Conservation (phyloP, 2,888 invertebrate genomes). For the Dendrolimus houi region DNA sequence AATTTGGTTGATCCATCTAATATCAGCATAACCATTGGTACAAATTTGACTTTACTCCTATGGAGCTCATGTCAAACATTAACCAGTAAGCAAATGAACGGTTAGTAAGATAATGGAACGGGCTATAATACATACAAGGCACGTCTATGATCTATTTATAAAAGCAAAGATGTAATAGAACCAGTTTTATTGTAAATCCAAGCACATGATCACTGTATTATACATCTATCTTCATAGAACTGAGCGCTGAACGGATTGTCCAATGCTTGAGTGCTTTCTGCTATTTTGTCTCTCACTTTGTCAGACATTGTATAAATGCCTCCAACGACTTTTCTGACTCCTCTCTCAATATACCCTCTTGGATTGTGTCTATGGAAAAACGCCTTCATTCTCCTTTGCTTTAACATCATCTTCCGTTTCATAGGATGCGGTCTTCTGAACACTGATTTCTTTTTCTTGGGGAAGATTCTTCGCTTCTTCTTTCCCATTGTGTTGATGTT, state of each 20-base stretch:
- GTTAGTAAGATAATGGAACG: too few species aligned
- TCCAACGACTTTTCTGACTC: slow-evolving; percentile 40
- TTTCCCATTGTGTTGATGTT: slow-evolving; percentile 31
- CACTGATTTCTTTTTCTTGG: slow-evolving; percentile 42
- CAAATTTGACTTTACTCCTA: too few species aligned
- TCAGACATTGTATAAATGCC: slow-evolving; percentile 47
- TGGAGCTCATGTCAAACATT: too few species aligned
- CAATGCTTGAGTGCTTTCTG: slow-evolving; percentile 43
- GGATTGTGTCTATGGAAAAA: slow-evolving; percentile 48
- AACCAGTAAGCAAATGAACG: too few species aligned
- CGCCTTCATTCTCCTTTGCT: slow-evolving; percentile 41
- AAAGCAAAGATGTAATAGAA: too few species aligned
- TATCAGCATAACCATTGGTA: too few species aligned
- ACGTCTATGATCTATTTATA: too few species aligned
- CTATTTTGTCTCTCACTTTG: slow-evolving; percentile 47
- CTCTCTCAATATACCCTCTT: slow-evolving; percentile 24
- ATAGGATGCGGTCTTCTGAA: slow-evolving; percentile 53
- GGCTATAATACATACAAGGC: too few species aligned
- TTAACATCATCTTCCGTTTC: slow-evolving; percentile 40
- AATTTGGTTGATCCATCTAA: too few species aligned
- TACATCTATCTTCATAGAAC: slow-evolving; percentile 53
- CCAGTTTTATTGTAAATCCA: too few species aligned
- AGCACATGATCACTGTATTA: slow-evolving; percentile 27
- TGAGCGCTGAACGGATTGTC: slow-evolving; percentile 49
- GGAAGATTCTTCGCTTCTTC: slow-evolving; percentile 35